These are phyloP conservation scores for Phymatocera aterrima DNA, from an alignment of 2,888 invertebrate genomes.

Conservation along the genomic window DNA sequence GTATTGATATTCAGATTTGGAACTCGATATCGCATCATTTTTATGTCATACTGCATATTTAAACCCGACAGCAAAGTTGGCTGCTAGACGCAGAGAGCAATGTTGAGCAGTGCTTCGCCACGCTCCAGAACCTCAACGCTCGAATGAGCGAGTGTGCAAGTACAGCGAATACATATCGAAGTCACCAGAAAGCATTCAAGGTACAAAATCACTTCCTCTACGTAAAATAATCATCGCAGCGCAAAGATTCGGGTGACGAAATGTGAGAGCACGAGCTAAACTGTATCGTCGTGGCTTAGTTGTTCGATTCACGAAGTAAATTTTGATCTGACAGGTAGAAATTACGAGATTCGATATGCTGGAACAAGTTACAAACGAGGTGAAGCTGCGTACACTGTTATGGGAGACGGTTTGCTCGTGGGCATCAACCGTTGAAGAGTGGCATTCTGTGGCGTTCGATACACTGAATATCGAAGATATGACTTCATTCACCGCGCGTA, in stretches of 20 bases:
- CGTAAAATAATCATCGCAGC: slow-evolving; percentile 40
- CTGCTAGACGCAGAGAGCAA: slow-evolving; percentile 85
- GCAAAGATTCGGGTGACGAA: background rate
- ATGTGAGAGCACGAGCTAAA: slow-evolving; percentile 7
- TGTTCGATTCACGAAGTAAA: background rate
- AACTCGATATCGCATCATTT: too few relatives aligned
- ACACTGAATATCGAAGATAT: slow-evolving; percentile 86
- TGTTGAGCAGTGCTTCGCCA: slow-evolving; percentile 80
- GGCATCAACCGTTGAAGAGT: slow-evolving; percentile 81
- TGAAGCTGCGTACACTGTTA: slow-evolving; percentile 86
- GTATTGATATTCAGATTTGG: slow-evolving; percentile 48
- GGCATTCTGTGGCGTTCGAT: slow-evolving; percentile 81
- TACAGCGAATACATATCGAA: slow-evolving; percentile 85
- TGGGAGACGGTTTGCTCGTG: slow-evolving; percentile 89
- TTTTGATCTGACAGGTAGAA: slow-evolving; percentile 79
- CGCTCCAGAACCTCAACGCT: slow-evolving; percentile 80
- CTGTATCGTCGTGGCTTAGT: too few relatives aligned
- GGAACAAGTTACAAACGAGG: slow-evolving; percentile 87
- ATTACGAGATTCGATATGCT: slow-evolving; percentile 88
- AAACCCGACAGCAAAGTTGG: slow-evolving; percentile 81
- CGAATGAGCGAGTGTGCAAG: slow-evolving; percentile 81
- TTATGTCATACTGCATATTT: slow-evolving; percentile 49
- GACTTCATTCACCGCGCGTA: slow-evolving; percentile 80
- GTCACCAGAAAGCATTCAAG: slow-evolving; percentile 91
- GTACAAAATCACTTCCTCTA: slow-evolving; percentile 71